Percentiles rank a stretch among this genome's conserved stretches.
Evolutionary conservation across 2,888 invertebrate species (phyloP).

Genomic region (Andricus curvator): DNA sequence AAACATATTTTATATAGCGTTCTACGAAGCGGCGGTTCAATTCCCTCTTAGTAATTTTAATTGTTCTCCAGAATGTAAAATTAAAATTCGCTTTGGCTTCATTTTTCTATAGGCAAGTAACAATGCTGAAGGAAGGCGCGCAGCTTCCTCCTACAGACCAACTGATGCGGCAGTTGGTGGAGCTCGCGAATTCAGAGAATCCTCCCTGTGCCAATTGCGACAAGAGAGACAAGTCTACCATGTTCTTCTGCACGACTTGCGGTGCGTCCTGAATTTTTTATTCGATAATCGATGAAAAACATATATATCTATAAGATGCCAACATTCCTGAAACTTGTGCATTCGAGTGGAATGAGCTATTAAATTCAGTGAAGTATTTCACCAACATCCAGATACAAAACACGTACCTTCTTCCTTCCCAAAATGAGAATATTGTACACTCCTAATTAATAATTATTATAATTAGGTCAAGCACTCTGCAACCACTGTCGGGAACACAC

Average conservation of each 20-base stretch:
- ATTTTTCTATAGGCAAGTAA: constrained; percentile 79
- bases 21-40: too few relatives aligned
- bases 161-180: constrained; percentile 85
- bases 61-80: too few relatives aligned
- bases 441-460: constrained; percentile 41
- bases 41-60: too few relatives aligned
- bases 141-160: constrained; percentile 83
- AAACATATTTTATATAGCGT: too few relatives aligned
- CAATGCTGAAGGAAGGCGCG: constrained; percentile 82
- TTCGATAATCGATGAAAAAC: constrained; percentile 30
- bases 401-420: not conserved
- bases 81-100: too few relatives aligned
- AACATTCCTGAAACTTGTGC: not conserved
- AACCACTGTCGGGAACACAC: constrained; percentile 85
- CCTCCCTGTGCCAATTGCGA: constrained; percentile 90
- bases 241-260: constrained; percentile 90
- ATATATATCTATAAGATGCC: not conserved
- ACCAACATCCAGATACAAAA: not conserved
- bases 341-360: not conserved
- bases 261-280: constrained; percentile 75
- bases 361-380: not conserved
- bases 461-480: constrained; percentile 85
- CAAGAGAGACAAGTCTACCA: constrained; percentile 84
- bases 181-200: constrained; percentile 85
- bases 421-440: not conserved